These are phyloP conservation scores for Ochotona princeps DNA, from an alignment of 2,113 vertebrate genomes.

Conservation along the genomic window DNA sequence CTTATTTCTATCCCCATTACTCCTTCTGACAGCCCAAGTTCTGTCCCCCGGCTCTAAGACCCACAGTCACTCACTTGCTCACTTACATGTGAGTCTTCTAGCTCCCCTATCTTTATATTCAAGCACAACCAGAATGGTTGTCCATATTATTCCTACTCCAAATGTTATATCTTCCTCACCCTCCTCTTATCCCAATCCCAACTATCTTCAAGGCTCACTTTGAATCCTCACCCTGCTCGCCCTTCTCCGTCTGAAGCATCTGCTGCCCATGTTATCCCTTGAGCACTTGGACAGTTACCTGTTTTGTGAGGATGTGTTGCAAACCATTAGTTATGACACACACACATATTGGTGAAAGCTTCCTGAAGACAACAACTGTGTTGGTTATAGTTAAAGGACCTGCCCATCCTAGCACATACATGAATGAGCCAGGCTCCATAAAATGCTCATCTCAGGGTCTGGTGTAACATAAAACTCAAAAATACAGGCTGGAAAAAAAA, in stretches of 20 bases:
- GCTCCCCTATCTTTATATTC: neutral
- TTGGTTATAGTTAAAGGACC: neutral
- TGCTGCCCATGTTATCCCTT: neutral
- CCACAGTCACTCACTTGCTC: neutral
- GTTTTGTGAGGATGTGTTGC: neutral
- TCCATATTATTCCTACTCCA: neutral
- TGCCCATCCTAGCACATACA: neutral
- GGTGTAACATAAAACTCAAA: neutral
- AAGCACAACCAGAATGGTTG: neutral
- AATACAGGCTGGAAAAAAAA: neutral
- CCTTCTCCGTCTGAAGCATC: neutral
- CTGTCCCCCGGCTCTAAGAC: neutral
- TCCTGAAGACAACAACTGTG: neutral
- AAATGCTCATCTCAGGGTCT: slow-evolving; percentile 22
- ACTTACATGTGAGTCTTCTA: neutral
- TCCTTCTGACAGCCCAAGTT: neutral
- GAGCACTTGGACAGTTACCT: neutral
- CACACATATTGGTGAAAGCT: neutral
- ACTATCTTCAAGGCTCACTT: neutral
- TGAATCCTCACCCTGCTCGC: neutral
- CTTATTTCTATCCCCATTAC: accelerated
- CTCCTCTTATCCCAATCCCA: neutral
- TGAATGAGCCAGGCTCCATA: slow-evolving; percentile 32
- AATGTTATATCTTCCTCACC: neutral
- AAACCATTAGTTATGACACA: neutral